Percentiles rank a stretch among this genome's conserved stretches.
phyloP scores from a whole-genome alignment of 2,113 vertebrate genomes.

The Sebastes fasciatus region DNA sequence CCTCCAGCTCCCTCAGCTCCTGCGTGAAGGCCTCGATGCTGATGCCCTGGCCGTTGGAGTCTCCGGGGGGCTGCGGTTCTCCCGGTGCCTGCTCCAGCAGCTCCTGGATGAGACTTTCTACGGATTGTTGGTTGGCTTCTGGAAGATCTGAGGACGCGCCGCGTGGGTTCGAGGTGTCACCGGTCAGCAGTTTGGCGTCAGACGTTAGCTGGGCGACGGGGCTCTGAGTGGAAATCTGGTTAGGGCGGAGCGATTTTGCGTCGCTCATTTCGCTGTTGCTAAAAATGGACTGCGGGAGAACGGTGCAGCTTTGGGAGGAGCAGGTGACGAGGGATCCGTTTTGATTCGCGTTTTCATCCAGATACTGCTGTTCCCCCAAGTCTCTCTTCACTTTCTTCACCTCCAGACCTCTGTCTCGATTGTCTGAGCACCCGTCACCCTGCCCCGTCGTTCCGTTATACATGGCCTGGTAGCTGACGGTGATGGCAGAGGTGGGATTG shows the following conservation, averaged over 20 bases:
- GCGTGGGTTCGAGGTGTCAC: constrained; percentile 35
- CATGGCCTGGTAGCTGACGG: constrained; percentile 68
- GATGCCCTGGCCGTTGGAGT: constrained; percentile 81
- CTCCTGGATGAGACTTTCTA: constrained; percentile 88
- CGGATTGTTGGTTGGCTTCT: constrained; percentile 74
- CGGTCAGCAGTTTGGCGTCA: constrained; percentile 33
- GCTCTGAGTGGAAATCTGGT: constrained; percentile 51
- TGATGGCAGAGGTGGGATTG: constrained; percentile 46
- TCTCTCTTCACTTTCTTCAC: constrained; percentile 90
- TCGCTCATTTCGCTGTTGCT: constrained; percentile 53
- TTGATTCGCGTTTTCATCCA: constrained; percentile 75
- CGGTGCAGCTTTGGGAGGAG: constrained; percentile 51
- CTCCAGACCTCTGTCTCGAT: constrained; percentile 78
- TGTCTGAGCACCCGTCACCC: constrained; percentile 74
- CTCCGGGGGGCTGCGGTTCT: constrained; percentile 66
- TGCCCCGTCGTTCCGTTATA: constrained; percentile 74
- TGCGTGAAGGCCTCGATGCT: constrained; percentile 91
- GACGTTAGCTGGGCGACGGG: constrained; percentile 31
- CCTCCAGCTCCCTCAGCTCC: constrained; percentile 91
- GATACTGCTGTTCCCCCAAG: constrained; percentile 65
- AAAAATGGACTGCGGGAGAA: constrained; percentile 59
- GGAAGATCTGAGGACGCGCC: constrained; percentile 42
- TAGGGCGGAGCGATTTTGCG: constrained; percentile 44
- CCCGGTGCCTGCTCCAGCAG: constrained; percentile 83
- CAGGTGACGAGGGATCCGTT: constrained; percentile 68